Base-by-base conservation (phyloP, 2,888 invertebrate genomes). In the Drosophila flavopinicola region DNA sequence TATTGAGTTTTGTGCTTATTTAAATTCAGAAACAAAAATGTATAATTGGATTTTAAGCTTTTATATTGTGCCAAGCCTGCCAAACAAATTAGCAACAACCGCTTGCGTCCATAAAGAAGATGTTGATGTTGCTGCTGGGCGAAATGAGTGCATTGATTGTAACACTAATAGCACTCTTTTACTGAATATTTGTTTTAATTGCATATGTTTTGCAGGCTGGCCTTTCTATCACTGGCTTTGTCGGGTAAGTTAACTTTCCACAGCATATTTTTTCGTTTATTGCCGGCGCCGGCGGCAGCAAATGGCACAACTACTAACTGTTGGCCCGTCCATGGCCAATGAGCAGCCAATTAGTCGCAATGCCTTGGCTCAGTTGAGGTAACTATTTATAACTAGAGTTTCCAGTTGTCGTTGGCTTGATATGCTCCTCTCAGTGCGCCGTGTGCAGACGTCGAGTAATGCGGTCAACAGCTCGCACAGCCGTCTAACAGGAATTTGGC, bases 321-420 rank as follows among this genome's bases (percentile, higher is more conserved):
- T 68, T 68, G 77, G 77, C 42, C 20, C 37, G 60, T 56, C 74
- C 69, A 77, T 61, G 64, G 74, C 64, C 74, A 58, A 49, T 44
- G 65, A 32, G 45, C 38, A 42, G 60, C 60, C 74, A 75, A 75
- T 75, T 77, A 77, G 77, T 48, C 68, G 67, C 58, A 63, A 56
- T 65, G 78, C 78, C 78, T 74, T 77, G 78, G 75, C 69, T 59
- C 63, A 77, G 75, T 77, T 65, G 78, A 68, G 74, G 69, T 77
- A 72, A 77, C 75, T 59, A 68, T 74, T 77, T 66, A 68, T 68
- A 77, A 68, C 70, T 42, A 65, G 75, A 61, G 63, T 58, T 58
- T 74, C 75, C 78, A 75, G 78, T 75, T 74, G 61, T 66, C 42
- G 42, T 51, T 59, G 32, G 48, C 45, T 59, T 49, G 51, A 47